Evolutionary conservation across 2,797 vertebrate species (phyloP).

Genomic region (Muscicapa comitata): DNA sequence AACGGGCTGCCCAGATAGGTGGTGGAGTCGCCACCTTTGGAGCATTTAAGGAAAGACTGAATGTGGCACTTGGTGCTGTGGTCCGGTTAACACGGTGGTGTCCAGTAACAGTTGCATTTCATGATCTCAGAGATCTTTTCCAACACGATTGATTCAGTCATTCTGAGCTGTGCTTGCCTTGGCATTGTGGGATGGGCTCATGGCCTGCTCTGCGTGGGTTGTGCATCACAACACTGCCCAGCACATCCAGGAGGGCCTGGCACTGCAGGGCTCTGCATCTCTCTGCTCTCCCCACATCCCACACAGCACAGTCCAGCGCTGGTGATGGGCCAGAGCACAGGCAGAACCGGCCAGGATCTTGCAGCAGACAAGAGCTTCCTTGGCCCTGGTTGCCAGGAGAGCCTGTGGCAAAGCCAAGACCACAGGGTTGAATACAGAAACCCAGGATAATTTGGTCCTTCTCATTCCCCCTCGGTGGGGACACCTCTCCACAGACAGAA

Average conservation of each 20-base stretch:
- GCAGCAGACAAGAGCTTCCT: background rate
- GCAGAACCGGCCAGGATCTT: background rate
- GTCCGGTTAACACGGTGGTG: background rate
- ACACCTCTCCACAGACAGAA: background rate
- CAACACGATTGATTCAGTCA: rapidly evolving
- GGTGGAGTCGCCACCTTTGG: background rate
- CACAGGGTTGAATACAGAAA: background rate
- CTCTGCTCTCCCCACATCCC: too few relatives aligned
- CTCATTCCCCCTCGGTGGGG: background rate
- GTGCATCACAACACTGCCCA: background rate
- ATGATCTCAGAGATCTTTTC: background rate
- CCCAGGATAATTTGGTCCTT: rapidly evolving
- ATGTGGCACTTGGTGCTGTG: rapidly evolving
- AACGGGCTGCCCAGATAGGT: rapidly evolving
- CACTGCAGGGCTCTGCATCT: background rate
- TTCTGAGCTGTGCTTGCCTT: background rate
- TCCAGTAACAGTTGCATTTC: rapidly evolving
- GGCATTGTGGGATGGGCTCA: background rate
- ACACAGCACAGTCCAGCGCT: background rate
- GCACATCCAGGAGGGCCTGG: background rate
- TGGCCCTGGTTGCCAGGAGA: background rate
- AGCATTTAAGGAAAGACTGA: background rate
- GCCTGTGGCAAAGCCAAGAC: background rate
- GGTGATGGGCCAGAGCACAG: background rate
- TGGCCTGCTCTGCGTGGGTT: background rate